A percentile compares a stretch with the other conserved stretches of the same genome.
Evolutionary conservation across 1,140 invertebrate species (phyloP).

Genomic region (Drosophila pachea): DNA sequence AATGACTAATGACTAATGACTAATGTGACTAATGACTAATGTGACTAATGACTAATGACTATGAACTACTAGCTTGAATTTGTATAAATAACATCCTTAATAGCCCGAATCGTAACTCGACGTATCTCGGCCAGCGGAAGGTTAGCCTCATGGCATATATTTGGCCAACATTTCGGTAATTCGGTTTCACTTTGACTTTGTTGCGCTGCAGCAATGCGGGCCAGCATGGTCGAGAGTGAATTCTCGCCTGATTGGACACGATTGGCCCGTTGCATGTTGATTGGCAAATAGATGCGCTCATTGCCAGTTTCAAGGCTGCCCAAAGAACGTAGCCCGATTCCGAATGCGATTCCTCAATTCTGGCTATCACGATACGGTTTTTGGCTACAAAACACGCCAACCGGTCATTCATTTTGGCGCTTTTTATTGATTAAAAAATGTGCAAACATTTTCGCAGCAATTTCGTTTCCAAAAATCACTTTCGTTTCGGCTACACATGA

Average conservation of each 20-base stretch:
- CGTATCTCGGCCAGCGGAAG: too few relatives aligned
- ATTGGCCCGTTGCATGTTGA: constrained; percentile 44
- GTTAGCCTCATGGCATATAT: too few relatives aligned
- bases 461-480: constrained; percentile 74
- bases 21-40: too few relatives aligned
- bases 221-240: constrained; percentile 34
- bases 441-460: constrained; percentile 74
- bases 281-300: constrained; percentile 51
- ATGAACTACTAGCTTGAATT: too few relatives aligned
- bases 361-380: constrained; percentile 13
- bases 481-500: constrained; percentile 59
- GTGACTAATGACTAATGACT: too few relatives aligned
- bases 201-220: constrained; percentile 9
- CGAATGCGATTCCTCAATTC: constrained; percentile 7
- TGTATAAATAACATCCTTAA: too few relatives aligned
- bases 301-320: constrained; percentile 37
- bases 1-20: too few relatives aligned
- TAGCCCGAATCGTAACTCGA: too few relatives aligned
- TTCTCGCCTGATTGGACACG: constrained; percentile 43
- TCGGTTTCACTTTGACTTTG: constrained; percentile 2
- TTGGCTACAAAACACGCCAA: constrained; percentile 49
- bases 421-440: constrained; percentile 76
- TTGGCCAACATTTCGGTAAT: neutral
- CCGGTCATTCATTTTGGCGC: constrained; percentile 42
- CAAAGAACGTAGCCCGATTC: constrained; percentile 16